These are phyloP conservation scores for Magallana angulata DNA, from an alignment of 1,140 invertebrate species.

Conservation along the genomic window DNA sequence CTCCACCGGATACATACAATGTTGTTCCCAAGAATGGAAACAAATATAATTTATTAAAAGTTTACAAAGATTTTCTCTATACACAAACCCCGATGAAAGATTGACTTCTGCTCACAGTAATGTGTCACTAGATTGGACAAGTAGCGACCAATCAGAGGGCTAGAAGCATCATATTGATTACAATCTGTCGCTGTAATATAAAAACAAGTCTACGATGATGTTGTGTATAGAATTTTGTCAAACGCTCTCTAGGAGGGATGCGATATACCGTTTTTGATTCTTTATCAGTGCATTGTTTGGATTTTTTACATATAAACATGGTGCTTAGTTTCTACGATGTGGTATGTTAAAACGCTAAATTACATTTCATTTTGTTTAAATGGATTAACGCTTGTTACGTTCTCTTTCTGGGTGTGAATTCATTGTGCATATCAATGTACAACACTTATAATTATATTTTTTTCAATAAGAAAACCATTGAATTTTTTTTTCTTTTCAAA, in stretches of 20 bases:
- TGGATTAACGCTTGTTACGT: too few species aligned
- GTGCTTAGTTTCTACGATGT: slow-evolving; percentile 3
- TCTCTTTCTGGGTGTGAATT: too few species aligned
- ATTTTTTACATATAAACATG: neutral
- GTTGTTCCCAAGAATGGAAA: neutral
- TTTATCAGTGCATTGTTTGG: neutral
- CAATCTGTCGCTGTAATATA: slow-evolving; percentile 7
- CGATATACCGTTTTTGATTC: neutral
- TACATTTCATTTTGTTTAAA: too few species aligned
- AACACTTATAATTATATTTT: too few species aligned
- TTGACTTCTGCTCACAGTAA: neutral
- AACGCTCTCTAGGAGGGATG: neutral
- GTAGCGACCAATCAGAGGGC: neutral
- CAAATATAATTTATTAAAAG: too few species aligned
- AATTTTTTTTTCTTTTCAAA: too few species aligned
- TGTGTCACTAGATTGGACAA: slow-evolving; percentile 19
- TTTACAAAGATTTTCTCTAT: too few species aligned
- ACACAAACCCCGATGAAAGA: neutral
- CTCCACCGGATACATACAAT: neutral
- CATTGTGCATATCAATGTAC: too few species aligned
- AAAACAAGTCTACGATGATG: neutral
- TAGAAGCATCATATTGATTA: slow-evolving; percentile 13
- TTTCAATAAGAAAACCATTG: too few species aligned
- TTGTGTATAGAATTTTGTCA: neutral
- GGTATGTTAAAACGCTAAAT: neutral